phyloP scores from a whole-genome alignment of 2,113 vertebrate genomes.

The Labrus mixtus region DNA sequence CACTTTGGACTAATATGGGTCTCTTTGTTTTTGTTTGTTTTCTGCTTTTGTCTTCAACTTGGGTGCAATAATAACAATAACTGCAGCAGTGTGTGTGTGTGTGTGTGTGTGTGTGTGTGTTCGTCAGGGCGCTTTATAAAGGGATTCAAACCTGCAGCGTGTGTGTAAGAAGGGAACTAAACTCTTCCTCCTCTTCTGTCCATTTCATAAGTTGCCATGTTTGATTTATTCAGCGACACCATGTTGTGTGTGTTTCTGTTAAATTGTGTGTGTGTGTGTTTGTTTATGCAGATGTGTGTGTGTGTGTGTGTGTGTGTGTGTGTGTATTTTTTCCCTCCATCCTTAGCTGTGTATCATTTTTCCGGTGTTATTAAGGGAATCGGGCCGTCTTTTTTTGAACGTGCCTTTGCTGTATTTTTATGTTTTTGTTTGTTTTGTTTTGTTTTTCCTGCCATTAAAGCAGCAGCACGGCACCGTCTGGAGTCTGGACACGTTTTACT shows the following conservation, averaged over 20 bases:
- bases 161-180: constrained; percentile 22
- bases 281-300: not conserved
- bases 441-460: constrained; percentile 32
- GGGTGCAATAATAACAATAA: constrained; percentile 75
- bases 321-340: constrained; percentile 2
- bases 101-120: not conserved
- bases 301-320: constrained; percentile 17
- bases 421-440: not conserved
- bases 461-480: constrained; percentile 18
- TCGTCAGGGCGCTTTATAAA: not conserved
- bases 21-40: constrained; percentile 10
- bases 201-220: not conserved
- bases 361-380: constrained; percentile 36
- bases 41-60: constrained; percentile 41
- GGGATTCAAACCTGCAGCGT: constrained; percentile 27
- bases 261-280: constrained; percentile 18
- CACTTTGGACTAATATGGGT: constrained; percentile 36
- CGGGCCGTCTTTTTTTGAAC: constrained; percentile 30
- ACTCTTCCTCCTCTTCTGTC: constrained; percentile 9
- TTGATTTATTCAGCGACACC: not conserved
- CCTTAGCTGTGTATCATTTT: constrained; percentile 12
- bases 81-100: constrained; percentile 4
- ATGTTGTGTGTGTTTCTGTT: not conserved
- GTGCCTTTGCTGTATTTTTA: constrained; percentile 67
- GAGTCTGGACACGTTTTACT: constrained; percentile 32